These are phyloP conservation scores for Ariolimax columbianus DNA, from an alignment of 2,888 invertebrate genomes.

Conservation along the genomic window DNA sequence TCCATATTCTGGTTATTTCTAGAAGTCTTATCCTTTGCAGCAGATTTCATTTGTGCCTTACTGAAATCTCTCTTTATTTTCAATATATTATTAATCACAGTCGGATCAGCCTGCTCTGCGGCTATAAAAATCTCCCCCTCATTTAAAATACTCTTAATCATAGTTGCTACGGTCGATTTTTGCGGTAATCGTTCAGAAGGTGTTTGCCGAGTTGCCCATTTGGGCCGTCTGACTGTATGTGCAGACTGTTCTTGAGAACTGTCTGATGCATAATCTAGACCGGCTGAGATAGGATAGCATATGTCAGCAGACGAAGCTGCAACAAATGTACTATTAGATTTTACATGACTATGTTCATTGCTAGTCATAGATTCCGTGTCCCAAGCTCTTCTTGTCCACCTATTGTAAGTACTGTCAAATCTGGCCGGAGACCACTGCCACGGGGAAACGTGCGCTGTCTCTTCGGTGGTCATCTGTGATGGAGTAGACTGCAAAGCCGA, in stretches of 20 bases:
- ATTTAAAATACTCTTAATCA: background rate
- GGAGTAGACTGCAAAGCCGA: background rate
- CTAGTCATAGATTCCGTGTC: background rate
- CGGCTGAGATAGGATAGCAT: constrained; percentile 11
- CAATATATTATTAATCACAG: background rate
- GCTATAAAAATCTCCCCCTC: background rate
- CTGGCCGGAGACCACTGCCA: background rate
- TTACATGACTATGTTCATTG: background rate
- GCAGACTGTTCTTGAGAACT: background rate
- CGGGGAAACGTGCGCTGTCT: background rate
- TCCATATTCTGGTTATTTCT: background rate
- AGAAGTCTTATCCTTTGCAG: background rate
- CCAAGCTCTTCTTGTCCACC: background rate
- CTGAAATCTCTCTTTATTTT: background rate
- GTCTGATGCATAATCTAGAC: constrained; percentile 25
- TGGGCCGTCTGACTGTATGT: background rate
- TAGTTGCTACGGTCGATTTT: too few species aligned
- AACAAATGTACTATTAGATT: background rate
- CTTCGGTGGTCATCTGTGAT: too few species aligned
- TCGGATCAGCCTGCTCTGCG: background rate
- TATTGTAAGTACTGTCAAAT: background rate
- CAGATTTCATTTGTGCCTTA: background rate
- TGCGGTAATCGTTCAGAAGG: background rate
- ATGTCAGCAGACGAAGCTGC: background rate
- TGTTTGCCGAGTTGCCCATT: background rate